These are phyloP conservation scores for Zeus faber DNA, from an alignment of 2,113 vertebrate species.

Conservation along the genomic window DNA sequence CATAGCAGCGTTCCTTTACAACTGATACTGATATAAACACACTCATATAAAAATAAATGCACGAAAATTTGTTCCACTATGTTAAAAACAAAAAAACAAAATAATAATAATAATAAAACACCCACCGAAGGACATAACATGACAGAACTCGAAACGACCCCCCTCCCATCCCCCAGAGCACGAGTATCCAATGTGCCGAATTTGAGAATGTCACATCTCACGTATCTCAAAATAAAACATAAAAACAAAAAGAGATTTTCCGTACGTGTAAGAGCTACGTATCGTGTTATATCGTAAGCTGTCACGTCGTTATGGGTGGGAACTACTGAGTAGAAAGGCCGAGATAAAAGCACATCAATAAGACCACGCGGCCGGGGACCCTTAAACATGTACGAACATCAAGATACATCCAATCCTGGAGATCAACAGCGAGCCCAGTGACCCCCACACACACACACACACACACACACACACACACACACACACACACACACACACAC, in stretches of 20 bases:
- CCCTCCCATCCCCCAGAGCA: constrained; percentile 36
- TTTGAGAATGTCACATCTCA: constrained; percentile 10
- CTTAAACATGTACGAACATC: too few species aligned
- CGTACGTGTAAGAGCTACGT: constrained; percentile 58
- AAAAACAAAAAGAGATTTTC: constrained; percentile 32
- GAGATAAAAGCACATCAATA: constrained; percentile 37
- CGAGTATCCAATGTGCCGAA: constrained; percentile 60
- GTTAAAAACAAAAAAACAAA: constrained; percentile 34
- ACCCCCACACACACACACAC: too few species aligned
- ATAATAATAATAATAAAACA: constrained; percentile 23
- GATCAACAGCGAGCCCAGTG: too few species aligned
- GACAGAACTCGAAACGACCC: background rate
- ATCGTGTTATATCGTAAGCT: constrained; percentile 26
- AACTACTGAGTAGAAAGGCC: constrained; percentile 34
- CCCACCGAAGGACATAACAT: constrained; percentile 7
- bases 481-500: too few species aligned
- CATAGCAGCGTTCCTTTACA: constrained; percentile 68
- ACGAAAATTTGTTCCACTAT: constrained; percentile 37
- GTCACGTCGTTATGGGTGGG: constrained; percentile 35
- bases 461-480: too few species aligned
- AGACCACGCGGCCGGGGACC: too few species aligned
- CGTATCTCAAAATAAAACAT: constrained; percentile 21
- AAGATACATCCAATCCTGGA: too few species aligned
- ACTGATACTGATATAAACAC: constrained; percentile 44
- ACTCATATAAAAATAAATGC: constrained; percentile 68